These are phyloP conservation scores for Rhinella marina DNA, from an alignment of 2,797 vertebrate genomes.

Conservation along the genomic window DNA sequence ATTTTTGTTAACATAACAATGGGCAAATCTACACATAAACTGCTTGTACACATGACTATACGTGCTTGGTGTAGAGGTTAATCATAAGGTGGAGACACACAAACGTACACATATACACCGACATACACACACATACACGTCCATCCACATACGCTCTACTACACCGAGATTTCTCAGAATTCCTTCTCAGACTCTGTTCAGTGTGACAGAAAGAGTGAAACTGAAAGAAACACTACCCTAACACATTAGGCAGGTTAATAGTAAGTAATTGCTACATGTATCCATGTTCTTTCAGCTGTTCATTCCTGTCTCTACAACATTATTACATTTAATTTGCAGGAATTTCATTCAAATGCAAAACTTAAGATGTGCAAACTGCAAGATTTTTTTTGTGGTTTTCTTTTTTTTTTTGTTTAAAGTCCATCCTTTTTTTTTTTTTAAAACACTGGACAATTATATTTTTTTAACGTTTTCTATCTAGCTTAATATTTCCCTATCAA, in stretches of 20 bases:
- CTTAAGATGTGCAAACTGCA: constrained; percentile 99
- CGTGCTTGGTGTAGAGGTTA: constrained; percentile 71
- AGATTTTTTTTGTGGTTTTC: constrained; percentile 75
- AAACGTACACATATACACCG: neutral
- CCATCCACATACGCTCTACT: constrained; percentile 69
- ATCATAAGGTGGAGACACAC: constrained; percentile 60
- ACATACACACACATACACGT: neutral
- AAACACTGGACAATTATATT: constrained; percentile 88
- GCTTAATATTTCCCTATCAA: constrained; percentile 60
- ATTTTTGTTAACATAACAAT: constrained; percentile 66
- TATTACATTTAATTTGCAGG: constrained; percentile 82
- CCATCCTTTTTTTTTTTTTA: constrained; percentile 86
- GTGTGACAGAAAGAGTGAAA: constrained; percentile 76
- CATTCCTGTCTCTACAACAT: constrained; percentile 75
- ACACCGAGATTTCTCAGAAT: constrained; percentile 69
- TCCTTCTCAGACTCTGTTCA: constrained; percentile 75
- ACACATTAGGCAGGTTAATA: constrained; percentile 81
- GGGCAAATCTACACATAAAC: constrained; percentile 54
- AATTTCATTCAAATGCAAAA: constrained; percentile 84
- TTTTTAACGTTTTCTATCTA: constrained; percentile 71
- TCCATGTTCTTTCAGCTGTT: constrained; percentile 77
- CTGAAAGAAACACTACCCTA: constrained; percentile 77
- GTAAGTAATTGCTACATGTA: constrained; percentile 90
- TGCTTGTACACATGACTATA: constrained; percentile 70
- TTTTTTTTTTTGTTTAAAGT: constrained; percentile 78